A percentile compares a stretch with the other conserved stretches of the same genome.
phyloP scores from a whole-genome alignment of 2,113 vertebrate species.

The Cheirogaleus medius region DNA sequence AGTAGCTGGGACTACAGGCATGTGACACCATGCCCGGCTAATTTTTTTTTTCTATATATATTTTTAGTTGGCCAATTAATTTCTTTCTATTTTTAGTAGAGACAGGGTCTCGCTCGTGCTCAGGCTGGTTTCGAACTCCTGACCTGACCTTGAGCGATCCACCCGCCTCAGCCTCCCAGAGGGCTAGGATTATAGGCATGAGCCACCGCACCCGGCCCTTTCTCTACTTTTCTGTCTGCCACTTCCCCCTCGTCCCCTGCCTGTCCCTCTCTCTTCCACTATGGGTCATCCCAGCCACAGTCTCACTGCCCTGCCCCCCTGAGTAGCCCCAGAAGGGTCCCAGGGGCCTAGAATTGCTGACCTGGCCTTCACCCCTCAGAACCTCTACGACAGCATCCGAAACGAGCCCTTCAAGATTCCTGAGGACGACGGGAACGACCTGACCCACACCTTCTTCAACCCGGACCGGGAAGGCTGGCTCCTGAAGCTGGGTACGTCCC shows the following conservation, averaged over 20 bases:
- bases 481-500: constrained; percentile 90
- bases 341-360: neutral
- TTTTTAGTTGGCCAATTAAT: too few relatives aligned
- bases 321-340: neutral
- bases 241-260: neutral
- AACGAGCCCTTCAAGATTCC: constrained; percentile 95
- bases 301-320: neutral
- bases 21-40: too few relatives aligned
- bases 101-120: too few relatives aligned
- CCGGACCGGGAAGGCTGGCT: constrained; percentile 95
- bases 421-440: constrained; percentile 88
- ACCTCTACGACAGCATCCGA: constrained; percentile 94
- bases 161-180: too few relatives aligned
- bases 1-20: too few relatives aligned
- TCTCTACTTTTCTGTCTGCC: neutral
- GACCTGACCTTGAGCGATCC: too few relatives aligned
- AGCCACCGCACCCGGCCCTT: too few relatives aligned
- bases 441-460: constrained; percentile 96
- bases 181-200: too few relatives aligned
- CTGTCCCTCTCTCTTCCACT: too few relatives aligned
- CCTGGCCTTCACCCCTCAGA: constrained; percentile 77
- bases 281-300: accelerated
- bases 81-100: too few relatives aligned
- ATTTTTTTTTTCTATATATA: too few relatives aligned
- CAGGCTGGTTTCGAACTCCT: too few relatives aligned